Conservation (phyloP, 2,888 invertebrate species). For the Luperina nickerlii region DNA sequence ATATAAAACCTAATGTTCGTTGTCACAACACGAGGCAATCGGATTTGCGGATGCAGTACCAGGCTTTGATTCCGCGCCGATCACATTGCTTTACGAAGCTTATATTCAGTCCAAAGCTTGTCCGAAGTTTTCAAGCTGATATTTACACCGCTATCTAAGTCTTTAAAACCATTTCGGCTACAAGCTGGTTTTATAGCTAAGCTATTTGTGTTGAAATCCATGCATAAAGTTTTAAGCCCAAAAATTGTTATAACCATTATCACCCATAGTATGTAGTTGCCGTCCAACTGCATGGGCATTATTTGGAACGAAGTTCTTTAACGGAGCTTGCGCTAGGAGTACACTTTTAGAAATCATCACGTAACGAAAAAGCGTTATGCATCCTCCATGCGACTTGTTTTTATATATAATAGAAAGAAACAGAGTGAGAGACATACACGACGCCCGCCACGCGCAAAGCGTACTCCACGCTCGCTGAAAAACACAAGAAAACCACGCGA, state of each 20-base stretch:
- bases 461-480: no score
- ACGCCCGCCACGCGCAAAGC: no score
- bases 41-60: conserved; percentile 12
- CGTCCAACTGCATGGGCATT: not conserved
- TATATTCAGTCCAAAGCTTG: not conserved
- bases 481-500: no score
- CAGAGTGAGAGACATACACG: no score
- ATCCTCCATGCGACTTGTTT: not conserved
- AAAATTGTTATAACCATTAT: not conserved
- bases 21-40: not conserved
- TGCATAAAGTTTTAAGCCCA: not conserved
- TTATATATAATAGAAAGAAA: not conserved
- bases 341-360: not conserved
- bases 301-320: no score
- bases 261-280: not conserved
- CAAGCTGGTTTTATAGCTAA: not conserved
- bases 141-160: not conserved
- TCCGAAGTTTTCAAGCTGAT: not conserved
- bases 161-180: not conserved
- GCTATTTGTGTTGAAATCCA: not conserved
- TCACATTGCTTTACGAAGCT: conserved; percentile 3
- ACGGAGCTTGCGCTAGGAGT: not conserved
- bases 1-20: not conserved
- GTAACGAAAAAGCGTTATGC: not conserved
- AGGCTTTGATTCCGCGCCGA: conserved; percentile 4